Conservation (phyloP, 2,797 vertebrate species). For the Micromesistius poutassou region DNA sequence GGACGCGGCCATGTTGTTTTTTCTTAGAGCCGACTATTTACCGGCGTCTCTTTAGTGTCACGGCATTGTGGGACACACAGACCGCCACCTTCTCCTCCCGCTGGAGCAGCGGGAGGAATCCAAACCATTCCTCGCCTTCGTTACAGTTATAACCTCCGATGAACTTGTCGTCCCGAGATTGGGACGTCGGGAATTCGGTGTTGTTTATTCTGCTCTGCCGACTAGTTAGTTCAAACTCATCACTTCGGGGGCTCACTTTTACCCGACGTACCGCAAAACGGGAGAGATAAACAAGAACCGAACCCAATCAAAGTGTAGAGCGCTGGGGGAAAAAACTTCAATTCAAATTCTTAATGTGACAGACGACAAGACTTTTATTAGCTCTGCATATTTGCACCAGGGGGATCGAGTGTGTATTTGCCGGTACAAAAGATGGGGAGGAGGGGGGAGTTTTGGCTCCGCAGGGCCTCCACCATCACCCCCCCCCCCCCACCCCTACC, state of each 20-base stretch:
- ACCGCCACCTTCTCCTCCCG: background rate
- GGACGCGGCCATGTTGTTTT: slow-evolving; percentile 18
- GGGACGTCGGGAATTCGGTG: background rate
- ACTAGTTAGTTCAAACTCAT: no score
- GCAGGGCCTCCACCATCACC: background rate
- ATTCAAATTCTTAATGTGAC: slow-evolving; percentile 57
- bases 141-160: background rate
- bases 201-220: background rate
- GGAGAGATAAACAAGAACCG: background rate
- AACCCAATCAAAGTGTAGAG: background rate
- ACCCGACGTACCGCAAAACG: background rate
- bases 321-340: slow-evolving; percentile 23
- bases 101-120: background rate
- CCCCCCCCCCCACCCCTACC: slow-evolving; percentile 12
- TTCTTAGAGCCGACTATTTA: background rate
- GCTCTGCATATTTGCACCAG: slow-evolving; percentile 56
- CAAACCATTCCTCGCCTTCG: background rate
- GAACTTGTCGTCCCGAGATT: background rate
- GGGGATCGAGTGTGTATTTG: slow-evolving; percentile 57
- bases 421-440: slow-evolving; percentile 55
- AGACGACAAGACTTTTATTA: slow-evolving; percentile 63
- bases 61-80: background rate
- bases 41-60: slow-evolving; percentile 3
- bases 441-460: slow-evolving; percentile 20
- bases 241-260: background rate